These are phyloP conservation scores for Sebastes diaconus DNA, from an alignment of 2,797 vertebrate species.

Conservation along the genomic window DNA sequence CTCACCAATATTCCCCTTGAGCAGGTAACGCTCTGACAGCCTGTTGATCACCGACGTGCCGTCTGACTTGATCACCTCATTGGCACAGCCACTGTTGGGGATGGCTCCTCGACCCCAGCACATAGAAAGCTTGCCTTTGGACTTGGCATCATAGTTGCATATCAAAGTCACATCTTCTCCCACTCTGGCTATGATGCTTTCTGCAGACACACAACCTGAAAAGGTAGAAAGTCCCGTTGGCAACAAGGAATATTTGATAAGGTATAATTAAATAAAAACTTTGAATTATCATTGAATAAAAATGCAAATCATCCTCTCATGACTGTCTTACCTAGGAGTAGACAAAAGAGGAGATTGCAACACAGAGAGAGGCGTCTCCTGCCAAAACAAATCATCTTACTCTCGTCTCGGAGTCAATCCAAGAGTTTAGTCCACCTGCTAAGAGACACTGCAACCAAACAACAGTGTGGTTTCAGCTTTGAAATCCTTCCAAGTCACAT, in stretches of 20 bases:
- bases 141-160: slow-evolving; percentile 73
- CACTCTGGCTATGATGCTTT: slow-evolving; percentile 42
- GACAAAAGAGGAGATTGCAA: slow-evolving; percentile 36
- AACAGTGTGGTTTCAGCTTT: slow-evolving; percentile 41
- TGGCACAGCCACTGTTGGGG: slow-evolving; percentile 65
- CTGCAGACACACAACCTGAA: slow-evolving; percentile 29
- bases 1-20: slow-evolving; percentile 53
- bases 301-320: not conserved
- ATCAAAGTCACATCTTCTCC: slow-evolving; percentile 77
- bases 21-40: slow-evolving; percentile 72
- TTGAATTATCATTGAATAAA: not conserved
- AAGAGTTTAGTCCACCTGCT: slow-evolving; percentile 37
- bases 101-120: slow-evolving; percentile 87
- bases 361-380: not conserved
- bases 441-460: slow-evolving; percentile 27
- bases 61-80: slow-evolving; percentile 74
- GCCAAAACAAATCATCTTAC: slow-evolving; percentile 33
- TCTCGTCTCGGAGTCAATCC: not conserved
- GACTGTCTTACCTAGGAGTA: slow-evolving; percentile 63
- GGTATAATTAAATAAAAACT: not conserved
- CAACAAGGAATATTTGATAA: not conserved
- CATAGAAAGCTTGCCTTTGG: slow-evolving; percentile 58
- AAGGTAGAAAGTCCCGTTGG: not conserved
- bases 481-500: slow-evolving; percentile 69
- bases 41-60: slow-evolving; percentile 60